These are phyloP conservation scores for Scleropages formosus DNA, from an alignment of 2,797 vertebrate genomes.

Conservation along the genomic window DNA sequence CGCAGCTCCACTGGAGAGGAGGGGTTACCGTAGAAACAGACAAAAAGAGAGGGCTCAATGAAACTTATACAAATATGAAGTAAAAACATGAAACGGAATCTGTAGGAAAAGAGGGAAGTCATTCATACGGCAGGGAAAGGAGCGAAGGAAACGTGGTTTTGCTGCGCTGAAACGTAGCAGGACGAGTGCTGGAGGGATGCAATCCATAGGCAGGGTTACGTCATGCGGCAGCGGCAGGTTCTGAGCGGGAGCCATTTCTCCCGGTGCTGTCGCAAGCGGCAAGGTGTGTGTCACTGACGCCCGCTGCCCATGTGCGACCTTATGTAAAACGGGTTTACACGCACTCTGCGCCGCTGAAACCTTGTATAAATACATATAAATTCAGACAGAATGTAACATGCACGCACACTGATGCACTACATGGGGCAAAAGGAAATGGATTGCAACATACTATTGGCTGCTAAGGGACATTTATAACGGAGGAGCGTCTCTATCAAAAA, in stretches of 20 bases:
- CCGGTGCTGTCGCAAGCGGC: neutral
- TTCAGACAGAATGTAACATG: too few relatives aligned
- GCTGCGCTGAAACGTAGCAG: neutral
- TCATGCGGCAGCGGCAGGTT: neutral
- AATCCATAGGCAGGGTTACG: neutral
- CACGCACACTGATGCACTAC: too few relatives aligned
- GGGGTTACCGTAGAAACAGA: constrained; percentile 69
- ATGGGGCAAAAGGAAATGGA: too few relatives aligned
- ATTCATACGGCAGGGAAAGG: constrained; percentile 25
- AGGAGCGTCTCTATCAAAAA: too few relatives aligned
- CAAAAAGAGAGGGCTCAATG: constrained; percentile 53
- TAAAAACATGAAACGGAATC: constrained; percentile 44
- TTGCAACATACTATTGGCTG: too few relatives aligned
- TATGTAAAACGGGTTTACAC: neutral
- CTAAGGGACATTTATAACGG: too few relatives aligned
- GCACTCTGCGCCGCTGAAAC: too few relatives aligned
- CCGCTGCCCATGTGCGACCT: neutral
- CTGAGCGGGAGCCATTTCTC: neutral
- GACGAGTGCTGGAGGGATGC: neutral
- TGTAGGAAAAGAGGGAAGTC: constrained; percentile 36
- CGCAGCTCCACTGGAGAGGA: constrained; percentile 32
- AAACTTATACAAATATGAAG: constrained; percentile 54
- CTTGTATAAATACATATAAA: neutral
- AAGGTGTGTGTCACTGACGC: constrained; percentile 1
- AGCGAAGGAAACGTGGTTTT: neutral